Conservation (phyloP, 2,113 vertebrate species). For the Takifugu flavidus region DNA sequence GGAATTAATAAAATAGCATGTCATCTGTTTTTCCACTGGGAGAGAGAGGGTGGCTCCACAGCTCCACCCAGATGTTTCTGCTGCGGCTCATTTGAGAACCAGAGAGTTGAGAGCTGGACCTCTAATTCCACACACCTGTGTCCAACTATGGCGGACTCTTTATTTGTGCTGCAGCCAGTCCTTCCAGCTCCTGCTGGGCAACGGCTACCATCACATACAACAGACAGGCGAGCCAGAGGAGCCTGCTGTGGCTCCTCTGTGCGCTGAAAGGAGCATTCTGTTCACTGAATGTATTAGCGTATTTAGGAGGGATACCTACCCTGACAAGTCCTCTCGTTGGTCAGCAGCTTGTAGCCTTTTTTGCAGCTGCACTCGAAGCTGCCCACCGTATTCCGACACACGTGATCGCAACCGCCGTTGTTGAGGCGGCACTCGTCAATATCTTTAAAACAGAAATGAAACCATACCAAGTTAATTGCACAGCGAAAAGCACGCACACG, state of each 20-base stretch:
- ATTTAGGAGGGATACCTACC: slow-evolving; percentile 68
- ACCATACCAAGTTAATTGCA: slow-evolving; percentile 12
- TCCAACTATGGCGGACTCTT: slow-evolving; percentile 40
- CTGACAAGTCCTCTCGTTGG: slow-evolving; percentile 95
- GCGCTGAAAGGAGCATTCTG: background rate
- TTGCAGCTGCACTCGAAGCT: slow-evolving; percentile 98
- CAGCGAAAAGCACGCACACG: slow-evolving; percentile 9
- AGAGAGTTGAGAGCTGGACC: slow-evolving; percentile 33
- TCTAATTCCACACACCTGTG: slow-evolving; percentile 69
- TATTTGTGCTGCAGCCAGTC: slow-evolving; percentile 60
- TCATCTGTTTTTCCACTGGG: slow-evolving; percentile 64
- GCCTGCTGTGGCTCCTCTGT: slow-evolving; percentile 20
- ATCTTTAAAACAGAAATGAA: slow-evolving; percentile 72
- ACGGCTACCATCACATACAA: slow-evolving; percentile 46
- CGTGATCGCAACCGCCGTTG: slow-evolving; percentile 95
- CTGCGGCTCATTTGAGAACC: slow-evolving; percentile 44
- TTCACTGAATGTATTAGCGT: background rate
- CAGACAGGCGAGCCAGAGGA: slow-evolving; percentile 44
- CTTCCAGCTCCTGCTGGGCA: slow-evolving; percentile 51
- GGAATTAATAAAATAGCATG: slow-evolving; percentile 42
- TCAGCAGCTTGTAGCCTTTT: slow-evolving; percentile 96
- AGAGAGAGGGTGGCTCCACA: slow-evolving; percentile 18
- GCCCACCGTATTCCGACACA: slow-evolving; percentile 95
- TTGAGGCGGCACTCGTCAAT: slow-evolving; percentile 93
- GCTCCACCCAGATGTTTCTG: slow-evolving; percentile 54